Evolutionary conservation across 2,888 invertebrate genomes (phyloP), one percentile per base, ranked within the genome.

Genomic region (Ophion ellenae): DNA sequence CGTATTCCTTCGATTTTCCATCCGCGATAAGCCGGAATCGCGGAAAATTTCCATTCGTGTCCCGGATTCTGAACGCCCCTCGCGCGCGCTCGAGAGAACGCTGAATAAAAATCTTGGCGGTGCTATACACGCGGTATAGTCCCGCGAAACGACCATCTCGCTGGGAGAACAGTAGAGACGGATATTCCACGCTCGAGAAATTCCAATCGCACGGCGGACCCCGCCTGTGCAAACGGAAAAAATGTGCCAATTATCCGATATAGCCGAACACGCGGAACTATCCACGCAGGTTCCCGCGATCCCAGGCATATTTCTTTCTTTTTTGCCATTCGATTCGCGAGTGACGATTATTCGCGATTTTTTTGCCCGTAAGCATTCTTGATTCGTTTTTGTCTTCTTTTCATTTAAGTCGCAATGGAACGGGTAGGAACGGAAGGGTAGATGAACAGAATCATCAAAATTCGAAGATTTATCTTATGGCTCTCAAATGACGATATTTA

Each of bases 1-100:
- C 79, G 59, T 67, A 69, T 67, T 69, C 59, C 36, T 81, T 83
- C 82, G 79, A 85, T 82, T 80, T 82, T 76, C 79, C 64, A 64
- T 78, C 24, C 78, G 63, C 63, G 78, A 79, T 74, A 66, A 45
- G 59, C 66, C 69, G 45, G 74, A 75, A 75, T 14, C 74, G 67
- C 81, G 70, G 75, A 83, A 88, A 86, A 88, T 86, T 86, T 88
- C 83, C 86, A 88, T 87, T 53, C 76, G 28, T 9, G 70, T n/a
- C 36, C 66, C 40, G 28, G 63, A 74, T 74, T 63, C 45, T 24
- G 17, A 32, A 20, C 45, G 74, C 53, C 53, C 53, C 3, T 32
- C 53, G 53, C 14, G 53, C 14, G 53, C 14, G 14, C 53, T 5
- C 28, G 61, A 24, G 71, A 79, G 73, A 66, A 61, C 11, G 70